Base-by-base conservation (phyloP, 2,797 vertebrate genomes). In the Paramormyrops hopkinsi region DNA sequence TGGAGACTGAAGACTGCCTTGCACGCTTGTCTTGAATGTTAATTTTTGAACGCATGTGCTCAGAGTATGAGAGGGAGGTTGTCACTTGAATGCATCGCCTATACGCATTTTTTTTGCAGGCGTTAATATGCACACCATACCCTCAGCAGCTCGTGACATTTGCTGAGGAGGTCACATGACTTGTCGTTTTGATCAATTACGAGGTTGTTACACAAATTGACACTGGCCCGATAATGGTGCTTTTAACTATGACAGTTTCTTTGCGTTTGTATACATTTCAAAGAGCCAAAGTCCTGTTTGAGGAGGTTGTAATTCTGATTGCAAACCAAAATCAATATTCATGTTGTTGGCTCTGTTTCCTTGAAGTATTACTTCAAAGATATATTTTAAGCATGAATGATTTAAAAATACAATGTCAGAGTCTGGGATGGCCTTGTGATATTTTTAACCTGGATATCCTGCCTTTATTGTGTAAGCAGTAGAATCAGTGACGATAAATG, bases 121-220 rank as follows among this genome's bases (percentile, higher is more conserved):
- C 44, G 46, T 50, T 51, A 51, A 48, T 12, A 51, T 51, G 82
- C 41, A 12, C 82, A 48, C 22, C 82, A 25, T 50, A 44, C 22
- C 9, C 82, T 25, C 22, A 25, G 44, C 25, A 65, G 56, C 79
- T 56, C 17, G 82, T 85, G 54, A 86, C 83, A 85, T 62, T 48
- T 85, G 88, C 62, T 25, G 56, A 56, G 37, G 94, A 92, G 94
- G 90, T 95, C 94, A 94, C 48, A 88, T 95, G 94, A 94, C 93
- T 93, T 94, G 93, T 90, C 90, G 65, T 92, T 92, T 65, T 93
- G 92, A 95, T 95, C 92, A 91, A 94, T 94, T 91, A 91, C 87
- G 90, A 94, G 93, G 93, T 89, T 59, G 92, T 90, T 87, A 92
- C 92, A 90, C 14, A 19, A 92, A 88, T 89, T 90, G 82, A 73